Conservation (phyloP, 2,797 vertebrate species). For the Amblyraja radiata region DNA sequence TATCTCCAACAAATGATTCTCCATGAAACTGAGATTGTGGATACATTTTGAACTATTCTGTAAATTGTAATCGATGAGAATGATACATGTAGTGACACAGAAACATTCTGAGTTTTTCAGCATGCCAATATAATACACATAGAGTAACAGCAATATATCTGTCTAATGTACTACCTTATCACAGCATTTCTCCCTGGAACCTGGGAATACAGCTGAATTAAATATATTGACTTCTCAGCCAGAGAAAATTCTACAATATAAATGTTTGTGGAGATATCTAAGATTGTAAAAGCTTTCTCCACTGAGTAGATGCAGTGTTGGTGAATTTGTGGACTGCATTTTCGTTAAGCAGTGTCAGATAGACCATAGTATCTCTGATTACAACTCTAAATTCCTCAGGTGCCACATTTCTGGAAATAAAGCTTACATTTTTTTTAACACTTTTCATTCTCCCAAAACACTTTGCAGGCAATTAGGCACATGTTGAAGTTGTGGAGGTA, state of each 20-base stretch:
- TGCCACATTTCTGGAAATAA: not conserved
- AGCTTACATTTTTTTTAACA: too few species aligned
- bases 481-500: too few species aligned
- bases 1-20: not conserved
- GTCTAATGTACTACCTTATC: not conserved
- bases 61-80: not conserved
- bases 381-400: not conserved
- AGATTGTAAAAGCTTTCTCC: not conserved
- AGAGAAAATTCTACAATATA: not conserved
- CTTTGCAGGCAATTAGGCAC: too few species aligned
- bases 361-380: not conserved
- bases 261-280: not conserved
- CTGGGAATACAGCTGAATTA: not conserved
- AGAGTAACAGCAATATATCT: not conserved
- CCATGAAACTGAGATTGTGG: not conserved
- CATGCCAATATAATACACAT: not conserved
- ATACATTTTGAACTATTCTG: not conserved
- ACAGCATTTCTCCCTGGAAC: not conserved
- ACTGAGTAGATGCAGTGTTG: not conserved
- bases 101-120: not conserved
- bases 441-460: too few species aligned
- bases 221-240: not conserved
- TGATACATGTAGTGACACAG: not conserved
- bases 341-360: not conserved
- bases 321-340: not conserved